Evolutionary conservation across 2,113 vertebrate species (phyloP), one percentile per base, ranked within the genome.

Genomic region (Cebus imitator): DNA sequence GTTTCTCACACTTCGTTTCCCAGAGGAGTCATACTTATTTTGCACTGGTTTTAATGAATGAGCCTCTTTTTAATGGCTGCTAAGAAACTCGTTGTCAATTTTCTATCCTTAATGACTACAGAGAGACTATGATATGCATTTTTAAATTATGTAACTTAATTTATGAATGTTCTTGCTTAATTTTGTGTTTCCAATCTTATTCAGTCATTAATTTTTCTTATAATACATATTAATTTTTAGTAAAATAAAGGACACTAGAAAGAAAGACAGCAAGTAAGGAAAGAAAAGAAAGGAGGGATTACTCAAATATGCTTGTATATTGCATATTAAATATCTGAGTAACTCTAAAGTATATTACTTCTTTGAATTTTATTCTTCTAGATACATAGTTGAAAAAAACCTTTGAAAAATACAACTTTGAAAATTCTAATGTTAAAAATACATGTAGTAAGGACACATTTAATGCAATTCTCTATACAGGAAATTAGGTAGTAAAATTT

Each of bases 341-440:
- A 84, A 82, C 81, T 68, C 7, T 78, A 30, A 35, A 48, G 4
- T 66, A 7, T 6, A 52, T 88, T 78, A 57, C 8, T 45, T 86
- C 30, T 72, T 80, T 78, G 40, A 57, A 13, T 30, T 58, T 12
- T 45, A 82, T 8, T 91, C 14, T 55, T 16, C 48, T 58, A 50
- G 35, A 75, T 52, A 58, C 6, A 2, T 83, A 32, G 18, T 52
- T 58, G 20, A 73, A 92, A 89, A 82, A 4, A 61, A 37, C 89
- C 40, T 92, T 68, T 75, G 27, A 73, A 78, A 88, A 94, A 84
- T 35, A 55, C 32, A 40, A 25, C 2, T 48, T 87, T 95, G 25
- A 13, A 94, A 94, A 79, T 91, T 78, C 82, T 23, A 55, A 9
- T 81, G 35, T 55, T 94, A 79, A 81, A 80, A 95, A 35, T 17